Evolutionary conservation across 2,888 invertebrate species (phyloP).

Genomic region (Calameuta pallipes): DNA sequence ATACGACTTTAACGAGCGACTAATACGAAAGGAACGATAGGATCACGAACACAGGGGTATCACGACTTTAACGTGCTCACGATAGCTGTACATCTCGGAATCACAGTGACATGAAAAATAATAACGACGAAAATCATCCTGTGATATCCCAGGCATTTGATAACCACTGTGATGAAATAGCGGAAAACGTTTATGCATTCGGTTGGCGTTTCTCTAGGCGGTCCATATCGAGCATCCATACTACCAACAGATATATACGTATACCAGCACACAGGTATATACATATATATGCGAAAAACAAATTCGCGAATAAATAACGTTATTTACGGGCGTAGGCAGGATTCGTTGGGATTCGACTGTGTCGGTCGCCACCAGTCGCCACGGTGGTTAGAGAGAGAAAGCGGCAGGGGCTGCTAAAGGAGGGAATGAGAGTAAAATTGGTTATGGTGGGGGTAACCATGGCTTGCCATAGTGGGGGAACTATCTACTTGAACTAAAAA

Average conservation of each 20-base stretch:
- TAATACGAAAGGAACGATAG: background rate
- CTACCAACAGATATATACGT: background rate
- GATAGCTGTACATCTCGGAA: background rate
- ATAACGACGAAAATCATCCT: background rate
- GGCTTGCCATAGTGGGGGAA: background rate
- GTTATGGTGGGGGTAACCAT: background rate
- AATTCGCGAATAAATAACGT: conserved; percentile 26
- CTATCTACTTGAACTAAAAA: background rate
- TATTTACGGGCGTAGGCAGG: conserved; percentile 17
- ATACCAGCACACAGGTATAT: background rate
- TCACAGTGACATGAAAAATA: background rate
- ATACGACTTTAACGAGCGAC: background rate
- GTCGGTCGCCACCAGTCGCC: background rate
- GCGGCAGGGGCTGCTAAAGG: background rate
- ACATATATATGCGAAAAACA: conserved; percentile 6
- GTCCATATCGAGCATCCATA: conserved; percentile 9
- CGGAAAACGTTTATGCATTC: conserved; percentile 38
- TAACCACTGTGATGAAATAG: conserved; percentile 19
- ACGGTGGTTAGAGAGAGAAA: background rate
- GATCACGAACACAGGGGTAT: background rate
- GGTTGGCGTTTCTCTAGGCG: conserved; percentile 34
- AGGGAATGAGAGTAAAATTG: background rate
- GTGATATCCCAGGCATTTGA: conserved; percentile 6
- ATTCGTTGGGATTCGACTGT: conserved; percentile 8
- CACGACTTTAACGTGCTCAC: background rate